phyloP scores from a whole-genome alignment of 2,797 vertebrate species.

The Syndactyla subalaris region DNA sequence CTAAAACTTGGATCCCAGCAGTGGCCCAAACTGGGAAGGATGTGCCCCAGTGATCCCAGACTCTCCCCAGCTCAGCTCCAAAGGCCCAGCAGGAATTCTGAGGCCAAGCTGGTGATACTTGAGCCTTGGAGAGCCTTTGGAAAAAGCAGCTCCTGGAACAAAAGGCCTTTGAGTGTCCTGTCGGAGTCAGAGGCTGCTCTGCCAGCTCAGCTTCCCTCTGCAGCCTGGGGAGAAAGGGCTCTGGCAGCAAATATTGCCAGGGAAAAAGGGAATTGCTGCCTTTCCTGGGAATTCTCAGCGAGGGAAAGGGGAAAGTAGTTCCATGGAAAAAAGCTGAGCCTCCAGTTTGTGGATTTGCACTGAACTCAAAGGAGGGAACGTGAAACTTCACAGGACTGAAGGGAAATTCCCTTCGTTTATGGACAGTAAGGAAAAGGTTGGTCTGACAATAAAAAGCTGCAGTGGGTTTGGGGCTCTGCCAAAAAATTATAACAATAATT shows the following conservation, averaged over 20 bases:
- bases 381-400: background rate
- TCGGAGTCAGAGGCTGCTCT: too few relatives aligned
- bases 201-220: too few relatives aligned
- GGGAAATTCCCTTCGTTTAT: background rate
- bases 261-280: background rate
- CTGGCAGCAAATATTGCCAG: background rate
- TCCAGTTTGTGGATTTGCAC: background rate
- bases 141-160: conserved; percentile 31
- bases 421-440: background rate
- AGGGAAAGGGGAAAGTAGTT: background rate
- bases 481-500: background rate
- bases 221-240: conserved; percentile 26
- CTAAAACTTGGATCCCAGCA: background rate
- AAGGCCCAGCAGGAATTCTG: background rate
- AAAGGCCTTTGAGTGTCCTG: conserved; percentile 30
- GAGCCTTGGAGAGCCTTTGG: conserved; percentile 20
- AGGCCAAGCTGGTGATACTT: background rate
- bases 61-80: background rate
- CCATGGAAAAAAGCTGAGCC: background rate
- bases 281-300: conserved; percentile 19
- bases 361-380: background rate
- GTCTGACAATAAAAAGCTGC: background rate
- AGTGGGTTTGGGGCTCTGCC: too few relatives aligned
- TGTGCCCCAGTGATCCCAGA: background rate
- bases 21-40: background rate